Evolutionary conservation across 2,888 invertebrate genomes (phyloP), one percentile per base, ranked within the genome.

Genomic region (Caenorhabditis sp.): DNA sequence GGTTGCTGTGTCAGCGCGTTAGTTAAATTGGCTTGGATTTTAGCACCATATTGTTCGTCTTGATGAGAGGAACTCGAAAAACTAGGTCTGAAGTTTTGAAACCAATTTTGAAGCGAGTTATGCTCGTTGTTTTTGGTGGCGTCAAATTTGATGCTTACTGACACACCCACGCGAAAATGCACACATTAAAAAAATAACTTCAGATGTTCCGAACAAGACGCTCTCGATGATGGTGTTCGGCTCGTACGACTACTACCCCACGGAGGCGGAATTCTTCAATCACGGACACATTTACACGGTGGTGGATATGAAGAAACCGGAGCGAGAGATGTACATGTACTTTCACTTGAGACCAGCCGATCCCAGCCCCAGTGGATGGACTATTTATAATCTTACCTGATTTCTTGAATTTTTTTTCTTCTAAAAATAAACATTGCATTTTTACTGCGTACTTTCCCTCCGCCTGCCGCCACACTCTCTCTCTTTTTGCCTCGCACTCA

Each of bases 331-430:
- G 54, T 54, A 54, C 12, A 24, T 54, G 54, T 54, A 54, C 26
- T 54, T 54, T 10, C 14, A 26, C 14, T 26, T 54, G 54, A 54
- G 54, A 54, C 26, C 10, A 26, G 26, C 54, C 26, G 26, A 10
- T 1, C 26, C 54, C 4, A 54, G 54, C 26, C 54, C 54, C 24
- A 54, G 54, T 54, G 54, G 54, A 54, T 54, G 54, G 54, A 54
- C 54, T 5, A 54, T 54, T 26, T 54, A 54, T 54, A 54, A 54
- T 26, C 14, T 54, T 26, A 26, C 26, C 19, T 54, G 26, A 54
- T 26, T 26, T 63, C 26, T 51, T 31, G 5, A 31, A 31, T 31
- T 31, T 31, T 7, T 7, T 31, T 31, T 31, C 31, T 31, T 6
- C 31, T 31, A 31, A 31, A 31, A 31, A 6, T 7, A 31, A 31